Percentiles rank a stretch among this genome's conserved stretches.
These are phyloP conservation scores for Felis chaus DNA, from an alignment of 2,113 vertebrate species.

Conservation along the genomic window DNA sequence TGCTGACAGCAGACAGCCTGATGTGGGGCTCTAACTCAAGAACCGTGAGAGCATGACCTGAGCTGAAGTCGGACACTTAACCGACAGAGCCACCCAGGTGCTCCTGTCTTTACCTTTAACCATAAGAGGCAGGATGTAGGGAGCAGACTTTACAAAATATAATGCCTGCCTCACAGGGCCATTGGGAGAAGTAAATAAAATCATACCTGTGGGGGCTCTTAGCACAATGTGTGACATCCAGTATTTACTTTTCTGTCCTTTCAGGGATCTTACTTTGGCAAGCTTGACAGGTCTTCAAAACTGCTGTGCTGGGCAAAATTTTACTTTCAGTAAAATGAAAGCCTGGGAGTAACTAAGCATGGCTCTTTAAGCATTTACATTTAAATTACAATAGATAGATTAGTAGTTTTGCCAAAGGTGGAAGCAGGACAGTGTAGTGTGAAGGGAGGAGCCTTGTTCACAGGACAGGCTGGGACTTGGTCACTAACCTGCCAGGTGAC, in stretches of 20 bases:
- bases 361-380: background rate
- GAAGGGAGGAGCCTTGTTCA: background rate
- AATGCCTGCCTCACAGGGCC: background rate
- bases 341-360: background rate
- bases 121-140: background rate
- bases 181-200: background rate
- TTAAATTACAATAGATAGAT: background rate
- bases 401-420: background rate
- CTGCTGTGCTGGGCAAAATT: background rate
- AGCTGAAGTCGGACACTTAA: background rate
- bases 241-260: conserved; percentile 6
- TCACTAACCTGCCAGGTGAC: background rate
- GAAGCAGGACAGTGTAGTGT: background rate
- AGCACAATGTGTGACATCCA: background rate
- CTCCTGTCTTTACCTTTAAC: background rate
- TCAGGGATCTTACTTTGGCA: background rate
- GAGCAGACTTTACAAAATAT: background rate
- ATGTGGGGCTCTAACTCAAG: background rate
- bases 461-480: background rate
- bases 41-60: background rate
- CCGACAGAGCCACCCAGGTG: background rate
- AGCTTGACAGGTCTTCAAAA: background rate
- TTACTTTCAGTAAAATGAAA: background rate
- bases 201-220: background rate
- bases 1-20: too few relatives aligned